phyloP scores from a whole-genome alignment of 2,797 vertebrate genomes.

The Euphonia xanthogaster region DNA sequence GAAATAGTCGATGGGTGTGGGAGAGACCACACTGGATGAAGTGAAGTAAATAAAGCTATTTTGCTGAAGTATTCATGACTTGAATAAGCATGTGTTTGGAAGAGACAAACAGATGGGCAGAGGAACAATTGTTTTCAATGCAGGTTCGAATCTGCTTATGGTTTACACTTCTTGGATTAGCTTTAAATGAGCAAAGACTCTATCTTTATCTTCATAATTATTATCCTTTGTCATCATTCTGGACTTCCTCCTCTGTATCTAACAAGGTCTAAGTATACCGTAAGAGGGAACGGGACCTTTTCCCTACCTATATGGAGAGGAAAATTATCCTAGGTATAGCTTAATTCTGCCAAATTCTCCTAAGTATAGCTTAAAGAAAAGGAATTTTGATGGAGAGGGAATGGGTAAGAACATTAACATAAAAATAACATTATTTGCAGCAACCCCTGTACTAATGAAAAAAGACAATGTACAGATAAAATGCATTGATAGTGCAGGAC shows the following conservation, averaged over 20 bases:
- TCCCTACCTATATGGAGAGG: neutral
- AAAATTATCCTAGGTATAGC: neutral
- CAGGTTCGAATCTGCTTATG: conserved; percentile 2
- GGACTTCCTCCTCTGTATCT: neutral
- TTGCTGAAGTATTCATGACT: neutral
- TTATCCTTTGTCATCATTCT: neutral
- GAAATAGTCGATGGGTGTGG: neutral
- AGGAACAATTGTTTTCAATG: neutral
- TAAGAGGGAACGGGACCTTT: neutral
- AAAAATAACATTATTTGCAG: neutral
- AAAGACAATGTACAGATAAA: neutral
- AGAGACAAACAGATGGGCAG: conserved; percentile 3
- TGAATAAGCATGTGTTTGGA: conserved; percentile 10
- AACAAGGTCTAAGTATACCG: neutral
- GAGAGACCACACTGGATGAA: neutral
- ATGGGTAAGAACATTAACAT: neutral
- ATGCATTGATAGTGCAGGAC: neutral
- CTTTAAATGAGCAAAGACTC: neutral
- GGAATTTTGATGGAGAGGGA: neutral
- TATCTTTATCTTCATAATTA: neutral
- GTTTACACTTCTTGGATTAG: neutral
- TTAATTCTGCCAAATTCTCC: neutral
- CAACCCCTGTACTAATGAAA: neutral
- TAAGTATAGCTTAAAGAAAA: neutral
- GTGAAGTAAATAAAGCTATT: neutral